Base-by-base conservation (phyloP, 1,140 invertebrate genomes). In the Pseudachorutes palmiensis region DNA sequence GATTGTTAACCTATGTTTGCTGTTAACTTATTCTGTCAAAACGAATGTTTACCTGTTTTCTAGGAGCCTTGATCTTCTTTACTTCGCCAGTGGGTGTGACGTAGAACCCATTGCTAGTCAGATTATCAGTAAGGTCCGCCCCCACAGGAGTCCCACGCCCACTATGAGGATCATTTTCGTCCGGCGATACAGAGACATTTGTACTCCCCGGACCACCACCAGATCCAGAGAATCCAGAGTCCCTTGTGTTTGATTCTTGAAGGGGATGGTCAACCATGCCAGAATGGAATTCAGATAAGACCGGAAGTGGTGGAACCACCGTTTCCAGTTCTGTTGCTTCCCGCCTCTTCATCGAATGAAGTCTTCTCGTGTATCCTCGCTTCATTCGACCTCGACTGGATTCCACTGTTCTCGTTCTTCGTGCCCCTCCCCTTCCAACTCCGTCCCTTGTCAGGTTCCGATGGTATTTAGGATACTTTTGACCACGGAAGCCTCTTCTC, bases 41-140 rank as follows among this genome's bases (percentile, higher is more conserved):
- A n/a, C n/a, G n/a, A n/a, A n/a, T n/a, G n/a, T n/a, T n/a, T 62
- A 69, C 67, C 58, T 72, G 71, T 65, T 72, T 72, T 45, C 71
- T 45, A 5, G 69, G 69, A 1, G 69, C 69, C 61, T 71, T 71
- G 3, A 57, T 41, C 49, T 66, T 36, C 33, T 24, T 33, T 14
- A 60, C 58, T 30, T 36, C 32, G 9, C 41, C 61, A 48, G 41
- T 63, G 9, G 22, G 41, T 14, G 33, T 14, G n/a, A 26, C 24
- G 51, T 48, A 64, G 9, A 55, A 22, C 19, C 26, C 62, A 31
- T 64, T 64, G 36, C 30, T 36, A 26, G 19, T 30, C 48, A 28
- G 16, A 62, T 19, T 16, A 41, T 62, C 33, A 62, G n/a, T 62
- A 31, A 30, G 24, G 33, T 57, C 36, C 58, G 65, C 49, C 16